These are phyloP conservation scores for Phyllotreta cruciferae DNA, from an alignment of 2,888 invertebrate genomes.

Conservation along the genomic window DNA sequence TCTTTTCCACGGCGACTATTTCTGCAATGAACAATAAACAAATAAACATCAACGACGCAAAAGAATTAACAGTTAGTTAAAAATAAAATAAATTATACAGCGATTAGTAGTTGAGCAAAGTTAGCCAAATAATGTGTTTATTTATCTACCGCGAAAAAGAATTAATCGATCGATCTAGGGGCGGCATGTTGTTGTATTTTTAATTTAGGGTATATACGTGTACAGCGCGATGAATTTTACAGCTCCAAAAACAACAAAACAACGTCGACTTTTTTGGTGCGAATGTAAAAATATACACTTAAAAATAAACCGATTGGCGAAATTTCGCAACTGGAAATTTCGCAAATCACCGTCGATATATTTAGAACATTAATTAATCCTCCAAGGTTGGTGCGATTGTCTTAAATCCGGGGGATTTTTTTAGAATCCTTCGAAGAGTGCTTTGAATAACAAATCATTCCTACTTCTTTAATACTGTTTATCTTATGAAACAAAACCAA, in stretches of 20 bases:
- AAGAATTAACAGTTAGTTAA: not conserved
- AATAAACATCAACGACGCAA: conserved; percentile 19
- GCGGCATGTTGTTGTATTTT: too few species aligned
- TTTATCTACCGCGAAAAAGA: too few species aligned
- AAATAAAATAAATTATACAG: not conserved
- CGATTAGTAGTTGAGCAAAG: too few species aligned
- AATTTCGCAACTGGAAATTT: conserved; percentile 20
- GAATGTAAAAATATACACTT: conserved; percentile 19
- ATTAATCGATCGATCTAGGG: too few species aligned
- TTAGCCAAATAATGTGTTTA: too few species aligned
- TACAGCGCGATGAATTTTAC: too few species aligned
- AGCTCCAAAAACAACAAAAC: conserved; percentile 2
- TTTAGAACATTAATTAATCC: not conserved
- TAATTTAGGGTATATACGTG: too few species aligned
- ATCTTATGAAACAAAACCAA: too few species aligned
- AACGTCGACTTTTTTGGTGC: conserved; percentile 13
- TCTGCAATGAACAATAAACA: conserved; percentile 50
- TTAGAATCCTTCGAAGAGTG: not conserved
- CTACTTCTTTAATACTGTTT: too few species aligned
- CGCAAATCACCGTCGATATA: not conserved
- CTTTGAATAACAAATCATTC: not conserved
- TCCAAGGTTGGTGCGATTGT: not conserved
- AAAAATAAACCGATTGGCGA: conserved; percentile 16
- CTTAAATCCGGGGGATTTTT: not conserved
- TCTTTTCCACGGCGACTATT: conserved; percentile 50